phyloP scores from a whole-genome alignment of 2,113 vertebrate genomes.

The Chunga burmeisteri region DNA sequence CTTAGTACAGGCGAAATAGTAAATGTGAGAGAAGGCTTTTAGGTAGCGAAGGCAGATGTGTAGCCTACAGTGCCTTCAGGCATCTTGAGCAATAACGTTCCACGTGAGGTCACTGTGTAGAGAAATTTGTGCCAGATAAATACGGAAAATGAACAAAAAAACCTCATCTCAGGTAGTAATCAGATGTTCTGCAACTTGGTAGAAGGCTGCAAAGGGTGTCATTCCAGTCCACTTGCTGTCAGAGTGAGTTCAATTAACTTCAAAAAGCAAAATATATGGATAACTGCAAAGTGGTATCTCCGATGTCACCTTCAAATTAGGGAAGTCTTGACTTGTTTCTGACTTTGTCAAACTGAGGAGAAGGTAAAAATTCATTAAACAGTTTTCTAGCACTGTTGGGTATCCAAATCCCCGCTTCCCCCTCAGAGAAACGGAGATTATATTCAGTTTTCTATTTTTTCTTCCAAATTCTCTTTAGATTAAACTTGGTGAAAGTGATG shows the following conservation, averaged over 20 bases:
- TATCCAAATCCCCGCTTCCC: background rate
- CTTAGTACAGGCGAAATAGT: background rate
- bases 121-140: background rate
- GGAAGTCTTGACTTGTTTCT: background rate
- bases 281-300: background rate
- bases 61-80: background rate
- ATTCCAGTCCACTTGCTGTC: background rate
- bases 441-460: background rate
- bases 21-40: background rate
- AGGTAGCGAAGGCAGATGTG: background rate
- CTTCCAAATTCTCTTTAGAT: background rate
- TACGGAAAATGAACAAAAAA: background rate
- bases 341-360: background rate
- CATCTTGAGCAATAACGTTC: background rate
- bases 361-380: background rate
- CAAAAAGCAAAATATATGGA: background rate
- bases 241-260: background rate
- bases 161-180: background rate
- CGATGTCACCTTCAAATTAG: conserved; percentile 14
- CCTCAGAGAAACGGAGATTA: background rate
- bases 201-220: background rate
- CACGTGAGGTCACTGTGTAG: background rate
- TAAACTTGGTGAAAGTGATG: background rate
- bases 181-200: background rate
- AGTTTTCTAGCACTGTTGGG: background rate